These are phyloP conservation scores for Cryptophagus acutangulus DNA, from an alignment of 2,888 invertebrate genomes.

Conservation along the genomic window DNA sequence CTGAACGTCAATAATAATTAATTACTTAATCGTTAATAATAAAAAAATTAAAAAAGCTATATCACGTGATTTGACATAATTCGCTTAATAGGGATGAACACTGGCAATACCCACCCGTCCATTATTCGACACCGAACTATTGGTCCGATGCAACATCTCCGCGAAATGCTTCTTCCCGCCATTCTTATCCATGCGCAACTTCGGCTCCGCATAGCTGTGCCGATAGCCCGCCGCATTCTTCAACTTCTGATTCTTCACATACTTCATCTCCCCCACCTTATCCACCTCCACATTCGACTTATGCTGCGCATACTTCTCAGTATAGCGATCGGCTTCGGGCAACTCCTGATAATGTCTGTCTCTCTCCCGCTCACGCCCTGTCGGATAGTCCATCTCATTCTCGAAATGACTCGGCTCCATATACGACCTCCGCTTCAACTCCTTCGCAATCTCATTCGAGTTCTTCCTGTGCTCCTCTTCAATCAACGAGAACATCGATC, in stretches of 20 bases:
- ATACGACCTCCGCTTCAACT: slow-evolving; percentile 48
- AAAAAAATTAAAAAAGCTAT: too few species aligned
- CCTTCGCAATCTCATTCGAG: slow-evolving; percentile 49
- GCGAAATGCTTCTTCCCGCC: slow-evolving; percentile 39
- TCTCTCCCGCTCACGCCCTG: slow-evolving; percentile 26
- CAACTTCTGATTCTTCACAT: slow-evolving; percentile 38
- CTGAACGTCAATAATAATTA: too few species aligned
- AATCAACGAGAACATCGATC: slow-evolving; percentile 47
- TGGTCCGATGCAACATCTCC: slow-evolving; percentile 45
- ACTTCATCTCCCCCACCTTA: slow-evolving; percentile 34
- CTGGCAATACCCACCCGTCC: slow-evolving; percentile 48
- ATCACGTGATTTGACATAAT: too few species aligned
- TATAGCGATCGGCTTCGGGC: slow-evolving; percentile 31
- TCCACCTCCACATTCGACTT: slow-evolving; percentile 32
- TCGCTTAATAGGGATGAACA: slow-evolving; percentile 46
- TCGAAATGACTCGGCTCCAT: slow-evolving; percentile 39
- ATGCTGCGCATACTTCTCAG: too few species aligned
- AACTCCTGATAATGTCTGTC: slow-evolving; percentile 50
- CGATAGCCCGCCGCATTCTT: slow-evolving; percentile 45
- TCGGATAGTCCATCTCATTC: slow-evolving; percentile 31
- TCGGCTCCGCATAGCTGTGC: slow-evolving; percentile 65
- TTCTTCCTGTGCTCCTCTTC: slow-evolving; percentile 49
- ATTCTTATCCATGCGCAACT: slow-evolving; percentile 45
- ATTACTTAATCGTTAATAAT: too few species aligned
- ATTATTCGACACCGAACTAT: slow-evolving; percentile 44